These are phyloP conservation scores for Nibea coibor DNA, from an alignment of 2,113 vertebrate genomes.

Conservation along the genomic window DNA sequence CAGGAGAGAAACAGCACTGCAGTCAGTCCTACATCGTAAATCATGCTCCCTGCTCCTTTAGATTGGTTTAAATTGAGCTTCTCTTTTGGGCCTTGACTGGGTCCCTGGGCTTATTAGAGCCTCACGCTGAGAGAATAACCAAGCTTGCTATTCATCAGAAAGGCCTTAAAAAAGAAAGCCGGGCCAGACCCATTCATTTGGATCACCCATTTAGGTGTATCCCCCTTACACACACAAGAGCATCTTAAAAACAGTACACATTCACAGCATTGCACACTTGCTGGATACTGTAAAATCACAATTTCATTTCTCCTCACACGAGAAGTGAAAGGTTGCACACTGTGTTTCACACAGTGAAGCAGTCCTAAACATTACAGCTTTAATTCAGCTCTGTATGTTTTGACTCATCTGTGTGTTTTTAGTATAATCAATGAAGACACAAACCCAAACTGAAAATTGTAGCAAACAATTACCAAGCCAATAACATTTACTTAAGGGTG, in stretches of 20 bases:
- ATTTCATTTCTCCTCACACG: not conserved
- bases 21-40: slow-evolving; percentile 77
- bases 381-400: not conserved
- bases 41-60: slow-evolving; percentile 75
- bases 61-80: slow-evolving; percentile 81
- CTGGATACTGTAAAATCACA: not conserved
- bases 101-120: slow-evolving; percentile 83
- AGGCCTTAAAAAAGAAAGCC: slow-evolving; percentile 66
- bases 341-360: not conserved
- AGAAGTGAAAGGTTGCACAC: not conserved
- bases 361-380: not conserved
- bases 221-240: slow-evolving; percentile 1
- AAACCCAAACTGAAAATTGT: slow-evolving; percentile 20
- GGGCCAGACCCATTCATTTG: slow-evolving; percentile 57
- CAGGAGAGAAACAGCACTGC: slow-evolving; percentile 63
- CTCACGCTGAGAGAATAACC: slow-evolving; percentile 72
- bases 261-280: not conserved
- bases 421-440: slow-evolving; percentile 12
- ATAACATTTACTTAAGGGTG: slow-evolving; percentile 14
- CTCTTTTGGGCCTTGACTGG: slow-evolving; percentile 74
- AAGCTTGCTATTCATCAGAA: slow-evolving; percentile 79
- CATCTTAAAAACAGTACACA: slow-evolving; percentile 8
- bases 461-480: slow-evolving; percentile 30
- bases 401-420: not conserved
- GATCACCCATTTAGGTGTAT: slow-evolving; percentile 56